phyloP scores from a whole-genome alignment of 2,888 invertebrate genomes.

The Branchellion lobata region DNA sequence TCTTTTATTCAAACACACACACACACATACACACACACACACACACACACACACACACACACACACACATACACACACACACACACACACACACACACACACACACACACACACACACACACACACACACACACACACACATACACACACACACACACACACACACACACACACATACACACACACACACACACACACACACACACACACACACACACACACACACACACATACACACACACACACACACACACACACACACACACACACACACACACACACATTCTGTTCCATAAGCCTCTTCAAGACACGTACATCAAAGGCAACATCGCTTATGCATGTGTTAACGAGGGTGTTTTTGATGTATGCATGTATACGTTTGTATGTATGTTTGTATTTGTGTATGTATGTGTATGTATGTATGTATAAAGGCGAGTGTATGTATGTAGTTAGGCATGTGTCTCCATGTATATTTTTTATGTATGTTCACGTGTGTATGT shows the following conservation, averaged over 20 bases:
- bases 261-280: slow-evolving; percentile 4
- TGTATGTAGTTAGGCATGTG: too few species aligned
- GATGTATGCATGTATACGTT: too few species aligned
- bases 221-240: background rate
- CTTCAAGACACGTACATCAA: background rate
- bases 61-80: background rate
- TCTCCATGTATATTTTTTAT: too few species aligned
- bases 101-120: slow-evolving; percentile 2
- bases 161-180: slow-evolving; percentile 1
- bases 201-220: slow-evolving; percentile 20
- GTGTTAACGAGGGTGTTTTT: too few species aligned
- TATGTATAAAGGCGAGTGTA: too few species aligned
- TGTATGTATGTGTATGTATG: too few species aligned
- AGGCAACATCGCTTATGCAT: too few species aligned
- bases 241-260: slow-evolving; percentile 22
- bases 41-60: background rate
- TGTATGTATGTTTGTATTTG: too few species aligned
- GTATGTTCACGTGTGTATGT: too few species aligned
- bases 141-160: background rate
- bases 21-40: background rate
- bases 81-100: background rate
- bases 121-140: background rate
- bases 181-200: background rate
- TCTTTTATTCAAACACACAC: background rate
- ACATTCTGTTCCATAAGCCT: background rate